Base-by-base conservation (phyloP, 92 coral and sea anemone genomes). In the Bergia puertoricense region DNA sequence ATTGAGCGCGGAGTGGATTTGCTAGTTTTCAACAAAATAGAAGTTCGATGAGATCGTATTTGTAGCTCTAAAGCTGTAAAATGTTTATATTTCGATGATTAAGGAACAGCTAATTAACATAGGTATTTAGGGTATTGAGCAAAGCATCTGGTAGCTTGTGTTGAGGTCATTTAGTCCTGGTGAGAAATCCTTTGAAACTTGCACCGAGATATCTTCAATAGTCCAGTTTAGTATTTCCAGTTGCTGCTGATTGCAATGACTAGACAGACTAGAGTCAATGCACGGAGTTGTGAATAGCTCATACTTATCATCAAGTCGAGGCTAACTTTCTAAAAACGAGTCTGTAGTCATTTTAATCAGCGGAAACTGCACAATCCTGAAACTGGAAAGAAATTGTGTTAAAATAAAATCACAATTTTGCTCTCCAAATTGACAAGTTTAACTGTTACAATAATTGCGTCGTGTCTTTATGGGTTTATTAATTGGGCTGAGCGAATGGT, bases 1-100 rank as follows among this genome's bases (percentile, higher is more conserved):
- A 84, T 84, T 48, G 79, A 84, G 18, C 48, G 45, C 44, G 45
- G 87, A 71, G 78, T 84, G 77, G 71, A 83, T 66, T 43, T 81
- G 56, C 56, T 57, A 81, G 85, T 81, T 81, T 81, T 57, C 59
- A 81, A 59, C 18, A 36, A 79, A 79, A 77, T 79, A 16, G n/a
- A 57, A 57, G 74, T 82, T 9, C 41, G 66, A 43, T 44, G 14
- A 82, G 77, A 71, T 46, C 71, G 65, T 73, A 84, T 39, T 13
- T 48, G 77, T 46, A 66, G 73, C 67, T 44, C 14, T 7, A 15
- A 42, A 67, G 46, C 51, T 37, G 50, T 18, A 67, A 65, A 82
- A 82, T 67, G 46, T 41, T 45, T 71, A 45, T 84, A 84, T 84
- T 69, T 44, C 67, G 23, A 71, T 46, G 8, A 46, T 38, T 48